Conservation (phyloP, 2,888 invertebrate genomes). For the Escarpia spicata region DNA sequence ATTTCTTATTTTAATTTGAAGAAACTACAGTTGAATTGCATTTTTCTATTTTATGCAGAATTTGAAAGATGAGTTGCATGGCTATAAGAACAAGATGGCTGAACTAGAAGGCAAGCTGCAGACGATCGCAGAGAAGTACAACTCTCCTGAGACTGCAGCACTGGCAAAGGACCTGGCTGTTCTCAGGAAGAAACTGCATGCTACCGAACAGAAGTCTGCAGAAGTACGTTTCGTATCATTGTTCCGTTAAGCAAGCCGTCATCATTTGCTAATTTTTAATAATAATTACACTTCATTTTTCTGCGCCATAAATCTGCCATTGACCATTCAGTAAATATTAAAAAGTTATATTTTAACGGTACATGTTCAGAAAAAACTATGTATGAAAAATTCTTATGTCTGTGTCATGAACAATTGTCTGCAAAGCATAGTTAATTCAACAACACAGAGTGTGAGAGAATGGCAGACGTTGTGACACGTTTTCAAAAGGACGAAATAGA, state of each 20-base stretch:
- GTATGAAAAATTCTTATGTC: not conserved
- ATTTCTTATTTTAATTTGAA: not conserved
- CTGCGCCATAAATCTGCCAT: too few relatives aligned
- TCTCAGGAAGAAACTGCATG: slow-evolving; percentile 72
- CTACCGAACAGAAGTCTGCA: slow-evolving; percentile 79
- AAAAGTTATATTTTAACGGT: too few relatives aligned
- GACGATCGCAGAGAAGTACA: slow-evolving; percentile 52
- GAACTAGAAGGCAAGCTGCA: slow-evolving; percentile 79
- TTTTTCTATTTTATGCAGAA: slow-evolving; percentile 45
- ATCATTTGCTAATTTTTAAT: not conserved
- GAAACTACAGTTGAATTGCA: not conserved
- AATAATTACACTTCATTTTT: too few relatives aligned
- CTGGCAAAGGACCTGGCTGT: slow-evolving; percentile 58
- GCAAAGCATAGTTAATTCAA: not conserved
- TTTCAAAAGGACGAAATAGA: too few relatives aligned
- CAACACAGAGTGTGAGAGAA: not conserved
- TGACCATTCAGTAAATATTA: too few relatives aligned
- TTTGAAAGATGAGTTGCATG: slow-evolving; percentile 77
- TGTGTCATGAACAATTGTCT: not conserved
- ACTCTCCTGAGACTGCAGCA: slow-evolving; percentile 55
- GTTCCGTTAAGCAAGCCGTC: not conserved
- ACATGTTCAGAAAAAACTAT: not conserved
- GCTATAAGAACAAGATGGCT: slow-evolving; percentile 79
- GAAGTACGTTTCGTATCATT: slow-evolving; percentile 71
- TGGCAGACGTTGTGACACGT: too few relatives aligned